phyloP scores from a whole-genome alignment of 1,140 invertebrate genomes.

The Drosophila mauritiana region DNA sequence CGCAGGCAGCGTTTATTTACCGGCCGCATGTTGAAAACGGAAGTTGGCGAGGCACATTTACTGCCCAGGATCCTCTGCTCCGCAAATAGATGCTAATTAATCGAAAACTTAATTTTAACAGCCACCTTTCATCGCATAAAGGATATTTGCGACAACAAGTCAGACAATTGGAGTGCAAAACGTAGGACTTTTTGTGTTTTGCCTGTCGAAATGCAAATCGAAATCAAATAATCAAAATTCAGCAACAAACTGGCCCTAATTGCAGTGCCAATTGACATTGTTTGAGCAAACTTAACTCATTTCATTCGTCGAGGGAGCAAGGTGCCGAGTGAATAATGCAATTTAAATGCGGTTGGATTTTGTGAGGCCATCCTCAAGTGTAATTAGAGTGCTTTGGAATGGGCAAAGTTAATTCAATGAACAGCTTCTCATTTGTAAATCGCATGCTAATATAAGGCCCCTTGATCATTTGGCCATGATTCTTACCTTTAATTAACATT shows the following conservation, averaged over 20 bases:
- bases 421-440: constrained; percentile 27
- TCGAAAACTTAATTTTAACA: constrained; percentile 49
- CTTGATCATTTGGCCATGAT: neutral
- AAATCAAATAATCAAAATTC: constrained; percentile 55
- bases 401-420: constrained; percentile 48
- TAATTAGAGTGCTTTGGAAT: constrained; percentile 41
- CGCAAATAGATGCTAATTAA: constrained; percentile 70
- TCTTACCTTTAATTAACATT: too few relatives aligned
- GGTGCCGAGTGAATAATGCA: constrained; percentile 69
- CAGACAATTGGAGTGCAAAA: neutral
- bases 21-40: constrained; percentile 52
- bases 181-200: neutral
- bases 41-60: constrained; percentile 69
- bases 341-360: constrained; percentile 76
- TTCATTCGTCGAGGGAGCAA: constrained; percentile 16
- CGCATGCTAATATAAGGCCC: neutral
- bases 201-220: constrained; percentile 7
- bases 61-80: constrained; percentile 14
- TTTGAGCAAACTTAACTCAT: constrained; percentile 19
- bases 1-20: constrained; percentile 60
- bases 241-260: constrained; percentile 52
- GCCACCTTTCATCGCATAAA: constrained; percentile 3
- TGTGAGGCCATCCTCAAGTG: constrained; percentile 65
- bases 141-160: constrained; percentile 4
- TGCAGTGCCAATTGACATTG: constrained; percentile 44